These are phyloP conservation scores for Sinocyclocheilus maitianheensis DNA, from an alignment of 2,113 vertebrate species.

Conservation along the genomic window DNA sequence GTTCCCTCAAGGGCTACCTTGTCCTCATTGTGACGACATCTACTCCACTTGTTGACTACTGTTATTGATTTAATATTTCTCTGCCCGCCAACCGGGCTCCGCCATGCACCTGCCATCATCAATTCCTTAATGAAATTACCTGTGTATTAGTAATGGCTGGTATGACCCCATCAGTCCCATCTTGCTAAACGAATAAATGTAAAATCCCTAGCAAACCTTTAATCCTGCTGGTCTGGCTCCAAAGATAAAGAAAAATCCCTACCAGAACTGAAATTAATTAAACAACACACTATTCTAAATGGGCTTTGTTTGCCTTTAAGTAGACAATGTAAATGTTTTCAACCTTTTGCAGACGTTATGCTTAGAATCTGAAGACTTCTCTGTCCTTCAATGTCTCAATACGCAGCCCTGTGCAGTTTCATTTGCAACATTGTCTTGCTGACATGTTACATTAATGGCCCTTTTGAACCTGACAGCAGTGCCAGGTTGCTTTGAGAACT, in stretches of 20 bases:
- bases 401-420: constrained; percentile 1
- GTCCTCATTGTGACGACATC: constrained; percentile 60
- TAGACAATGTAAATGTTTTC: constrained; percentile 52
- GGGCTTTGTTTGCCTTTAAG: constrained; percentile 37
- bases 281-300: constrained; percentile 45
- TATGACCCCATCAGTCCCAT: constrained; percentile 57
- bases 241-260: constrained; percentile 44
- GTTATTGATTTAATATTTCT: constrained; percentile 73
- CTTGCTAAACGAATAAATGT: constrained; percentile 19
- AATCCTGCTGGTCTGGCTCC: constrained; percentile 61
- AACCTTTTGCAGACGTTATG: not conserved
- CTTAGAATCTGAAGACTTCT: not conserved
- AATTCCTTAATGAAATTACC: constrained; percentile 70
- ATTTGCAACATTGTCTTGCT: constrained; percentile 20
- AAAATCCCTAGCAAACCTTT: constrained; percentile 56
- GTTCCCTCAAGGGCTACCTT: constrained; percentile 28
- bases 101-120: constrained; percentile 61
- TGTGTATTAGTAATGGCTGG: constrained; percentile 66
- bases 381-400: not conserved
- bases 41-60: constrained; percentile 68
- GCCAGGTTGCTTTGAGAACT: constrained; percentile 32
- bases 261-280: constrained; percentile 62
- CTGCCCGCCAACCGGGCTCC: constrained; percentile 54
- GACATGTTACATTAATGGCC: constrained; percentile 34
- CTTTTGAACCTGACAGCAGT: constrained; percentile 23